phyloP scores from a whole-genome alignment of 2,113 vertebrate species.

The Sinocyclocheilus maitianheensis region DNA sequence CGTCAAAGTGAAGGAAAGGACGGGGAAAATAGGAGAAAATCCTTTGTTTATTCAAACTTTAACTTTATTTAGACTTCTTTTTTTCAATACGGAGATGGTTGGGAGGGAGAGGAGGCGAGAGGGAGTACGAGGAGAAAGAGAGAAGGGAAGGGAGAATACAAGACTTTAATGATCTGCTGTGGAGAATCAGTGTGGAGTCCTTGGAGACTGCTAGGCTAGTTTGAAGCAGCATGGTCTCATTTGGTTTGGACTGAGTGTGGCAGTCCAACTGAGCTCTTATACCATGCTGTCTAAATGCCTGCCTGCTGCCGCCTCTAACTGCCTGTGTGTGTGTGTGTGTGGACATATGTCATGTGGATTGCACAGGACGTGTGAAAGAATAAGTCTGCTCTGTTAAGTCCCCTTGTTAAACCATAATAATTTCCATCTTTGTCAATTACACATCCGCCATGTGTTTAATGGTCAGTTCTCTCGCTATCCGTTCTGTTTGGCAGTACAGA shows the following conservation, averaged over 20 bases:
- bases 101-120: conserved; percentile 63
- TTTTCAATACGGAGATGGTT: conserved; percentile 76
- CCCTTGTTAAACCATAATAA: neutral
- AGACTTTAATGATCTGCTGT: conserved; percentile 88
- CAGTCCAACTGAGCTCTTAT: conserved; percentile 75
- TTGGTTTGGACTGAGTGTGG: conserved; percentile 80
- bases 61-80: conserved; percentile 82
- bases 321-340: conserved; percentile 60
- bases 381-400: conserved; percentile 15
- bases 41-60: conserved; percentile 92
- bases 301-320: conserved; percentile 72
- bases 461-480: neutral
- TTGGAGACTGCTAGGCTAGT: conserved; percentile 81
- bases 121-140: conserved; percentile 44
- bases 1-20: neutral
- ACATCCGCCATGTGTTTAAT: neutral
- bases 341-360: conserved; percentile 59
- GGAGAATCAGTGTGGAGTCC: conserved; percentile 78
- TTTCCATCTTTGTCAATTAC: neutral
- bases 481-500: neutral
- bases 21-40: conserved; percentile 46
- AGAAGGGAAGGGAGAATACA: conserved; percentile 71
- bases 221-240: conserved; percentile 82
- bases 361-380: conserved; percentile 58
- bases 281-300: conserved; percentile 63